These are phyloP conservation scores for Ianthella basta DNA, from an alignment of 37 sponge, comb jelly and placozoan species.

Conservation along the genomic window DNA sequence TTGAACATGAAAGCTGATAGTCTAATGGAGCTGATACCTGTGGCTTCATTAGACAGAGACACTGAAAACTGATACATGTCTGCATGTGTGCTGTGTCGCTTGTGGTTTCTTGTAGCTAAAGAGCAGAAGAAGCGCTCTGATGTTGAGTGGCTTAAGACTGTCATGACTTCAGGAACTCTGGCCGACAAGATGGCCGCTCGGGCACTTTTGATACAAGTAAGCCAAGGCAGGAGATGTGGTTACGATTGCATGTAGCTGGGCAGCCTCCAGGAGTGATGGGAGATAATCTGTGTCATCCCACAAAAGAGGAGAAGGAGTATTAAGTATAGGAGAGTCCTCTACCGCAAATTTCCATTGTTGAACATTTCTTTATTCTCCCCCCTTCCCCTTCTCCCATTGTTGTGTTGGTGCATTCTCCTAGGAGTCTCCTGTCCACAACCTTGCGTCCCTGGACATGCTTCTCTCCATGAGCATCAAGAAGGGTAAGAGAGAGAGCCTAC, in stretches of 20 bases:
- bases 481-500: constrained; percentile 82
- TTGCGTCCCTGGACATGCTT: constrained; percentile 67
- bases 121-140: constrained; percentile 68
- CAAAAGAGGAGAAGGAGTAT: too few relatives aligned
- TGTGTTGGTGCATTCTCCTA: constrained; percentile 5
- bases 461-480: constrained; percentile 87
- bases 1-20: too few relatives aligned
- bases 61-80: too few relatives aligned
- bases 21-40: too few relatives aligned
- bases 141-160: constrained; percentile 87
- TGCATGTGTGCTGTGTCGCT: too few relatives aligned
- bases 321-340: too few relatives aligned
- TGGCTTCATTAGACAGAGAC: too few relatives aligned
- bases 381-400: background rate
- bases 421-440: constrained; percentile 95
- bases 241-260: too few relatives aligned
- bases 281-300: too few relatives aligned
- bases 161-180: constrained; percentile 90
- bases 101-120: too few relatives aligned
- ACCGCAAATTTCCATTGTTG: too few relatives aligned
- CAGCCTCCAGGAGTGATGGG: too few relatives aligned
- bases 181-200: constrained; percentile 87
- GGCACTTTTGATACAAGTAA: constrained; percentile 82
- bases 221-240: background rate
- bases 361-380: background rate